phyloP scores from a whole-genome alignment of 1,140 invertebrate genomes.

The Coelopa frigida region DNA sequence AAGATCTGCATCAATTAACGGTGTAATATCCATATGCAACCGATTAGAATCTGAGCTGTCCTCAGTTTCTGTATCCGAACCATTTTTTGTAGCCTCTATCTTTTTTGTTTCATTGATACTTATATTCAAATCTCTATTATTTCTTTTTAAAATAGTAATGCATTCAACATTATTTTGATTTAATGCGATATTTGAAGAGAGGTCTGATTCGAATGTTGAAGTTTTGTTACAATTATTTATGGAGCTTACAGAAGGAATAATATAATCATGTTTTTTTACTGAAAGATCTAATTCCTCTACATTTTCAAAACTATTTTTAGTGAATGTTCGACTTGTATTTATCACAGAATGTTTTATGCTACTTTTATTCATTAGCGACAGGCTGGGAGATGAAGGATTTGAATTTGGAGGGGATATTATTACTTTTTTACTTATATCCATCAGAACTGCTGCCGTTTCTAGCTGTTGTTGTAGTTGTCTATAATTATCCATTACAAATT shows the following conservation, averaged over 20 bases:
- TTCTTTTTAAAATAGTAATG: not conserved
- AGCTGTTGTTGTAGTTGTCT: constrained; percentile 37
- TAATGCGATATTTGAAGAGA: too few species aligned
- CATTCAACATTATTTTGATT: not conserved
- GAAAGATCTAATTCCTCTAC: constrained; percentile 40
- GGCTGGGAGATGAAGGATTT: constrained; percentile 42
- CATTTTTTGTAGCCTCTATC: not conserved
- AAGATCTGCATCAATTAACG: too few species aligned
- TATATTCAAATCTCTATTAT: too few species aligned
- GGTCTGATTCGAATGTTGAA: too few species aligned
- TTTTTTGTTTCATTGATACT: not conserved
- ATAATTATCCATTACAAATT: not conserved
- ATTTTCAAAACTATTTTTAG: constrained; percentile 31
- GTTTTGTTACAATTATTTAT: not conserved
- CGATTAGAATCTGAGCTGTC: constrained; percentile 36
- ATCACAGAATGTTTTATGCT: constrained; percentile 46
- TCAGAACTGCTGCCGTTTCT: constrained; percentile 42
- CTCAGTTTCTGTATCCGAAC: constrained; percentile 26
- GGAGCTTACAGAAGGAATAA: too few species aligned
- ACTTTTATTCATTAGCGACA: constrained; percentile 28
- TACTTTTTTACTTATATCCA: constrained; percentile 45
- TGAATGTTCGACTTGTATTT: constrained; percentile 39
- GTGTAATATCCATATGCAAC: constrained; percentile 17
- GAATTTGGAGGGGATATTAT: constrained; percentile 42
- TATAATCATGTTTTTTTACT: constrained; percentile 34